Evolutionary conservation across 2,113 vertebrate species (phyloP), one percentile per base, ranked within the genome.

Genomic region (Heterotilapia buettikoferi): DNA sequence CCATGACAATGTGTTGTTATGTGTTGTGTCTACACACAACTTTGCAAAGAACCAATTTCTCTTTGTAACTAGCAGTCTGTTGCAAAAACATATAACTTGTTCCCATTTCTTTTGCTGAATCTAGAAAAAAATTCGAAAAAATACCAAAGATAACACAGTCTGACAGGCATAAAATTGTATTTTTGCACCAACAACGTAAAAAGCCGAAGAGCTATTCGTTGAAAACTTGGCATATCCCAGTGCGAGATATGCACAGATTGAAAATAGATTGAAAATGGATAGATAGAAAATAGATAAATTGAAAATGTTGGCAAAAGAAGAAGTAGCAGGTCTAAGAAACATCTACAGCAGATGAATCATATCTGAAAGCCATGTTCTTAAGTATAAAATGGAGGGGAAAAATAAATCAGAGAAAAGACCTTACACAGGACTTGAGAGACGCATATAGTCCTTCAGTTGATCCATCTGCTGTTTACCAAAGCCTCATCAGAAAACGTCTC

Each of bases 121-220:
- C 38, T 45, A 71, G 38, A 43, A 71, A 71, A 14, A 16, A 71
- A 26, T 1, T 43, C 0, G 0, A 68, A 38, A 26, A 71, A 43
- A 71, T 45, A 71, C 7, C 7, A 45, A 43, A 43, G 36, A 71
- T 68, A 24, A 40, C 7, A 52, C 50, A 71, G 38, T 43, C 8
- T 71, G 66, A 71, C 36, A 71, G 13, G n/a, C 66, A 71, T 43
- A 71, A 71, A 71, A 71, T 71, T 71, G n/a, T 71, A 71, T 71
- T 71, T 71, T 71, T 71, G 7, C n/a, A 24, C 66, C 38, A 71
- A 71, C 66, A 71, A 43, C 4, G 3, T 43, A 24, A 43, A 71
- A 71, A 43, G 66, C 12, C 38, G 21, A 71, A 71, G n/a, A 24
- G 38, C 66, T 43, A 71, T 71, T 71, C 1, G 5, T 24, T 24